Evolutionary conservation across 2,888 invertebrate genomes (phyloP).

Genomic region (Hofmannophila pseudospretella): DNA sequence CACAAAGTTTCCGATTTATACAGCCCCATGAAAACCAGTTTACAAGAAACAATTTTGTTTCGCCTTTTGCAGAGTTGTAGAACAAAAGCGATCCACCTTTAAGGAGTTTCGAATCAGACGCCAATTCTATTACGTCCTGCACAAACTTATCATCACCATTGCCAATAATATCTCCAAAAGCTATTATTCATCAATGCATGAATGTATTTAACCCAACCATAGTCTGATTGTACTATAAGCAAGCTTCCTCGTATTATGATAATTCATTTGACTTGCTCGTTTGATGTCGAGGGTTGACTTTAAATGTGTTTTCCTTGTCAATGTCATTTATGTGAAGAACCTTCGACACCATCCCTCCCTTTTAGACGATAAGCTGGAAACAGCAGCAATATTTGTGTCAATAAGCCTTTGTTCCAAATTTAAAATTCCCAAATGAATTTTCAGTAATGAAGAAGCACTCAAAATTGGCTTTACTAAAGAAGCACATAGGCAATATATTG

Average conservation of each 20-base stretch:
- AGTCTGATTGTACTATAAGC: slow-evolving; percentile 13
- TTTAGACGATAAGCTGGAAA: slow-evolving; percentile 17
- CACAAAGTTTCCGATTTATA: too few relatives aligned
- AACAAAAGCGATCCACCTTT: too few relatives aligned
- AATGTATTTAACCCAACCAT: too few relatives aligned
- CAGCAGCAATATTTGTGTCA: slow-evolving; percentile 26
- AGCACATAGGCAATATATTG: slow-evolving; percentile 33
- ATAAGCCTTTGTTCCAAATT: slow-evolving; percentile 15
- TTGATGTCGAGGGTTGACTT: slow-evolving; percentile 66
- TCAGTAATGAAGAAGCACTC: too few relatives aligned
- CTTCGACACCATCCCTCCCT: slow-evolving; percentile 54
- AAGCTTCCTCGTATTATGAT: slow-evolving; percentile 44
- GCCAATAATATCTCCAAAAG: slow-evolving; percentile 58
- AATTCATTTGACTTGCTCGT: slow-evolving; percentile 75
- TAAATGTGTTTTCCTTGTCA: slow-evolving; percentile 32
- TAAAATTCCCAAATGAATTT: background rate
- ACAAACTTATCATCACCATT: too few relatives aligned
- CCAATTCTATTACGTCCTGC: too few relatives aligned
- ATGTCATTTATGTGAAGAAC: slow-evolving; percentile 45
- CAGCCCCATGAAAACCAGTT: too few relatives aligned
- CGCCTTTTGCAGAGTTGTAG: too few relatives aligned
- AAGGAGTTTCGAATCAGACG: too few relatives aligned
- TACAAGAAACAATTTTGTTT: too few relatives aligned
- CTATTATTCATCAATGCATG: slow-evolving; percentile 23
- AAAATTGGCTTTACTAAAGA: background rate